Percentiles rank a stretch among this genome's conserved stretches.
These are phyloP conservation scores for Chelmon rostratus DNA, from an alignment of 2,797 vertebrate genomes.

Conservation along the genomic window DNA sequence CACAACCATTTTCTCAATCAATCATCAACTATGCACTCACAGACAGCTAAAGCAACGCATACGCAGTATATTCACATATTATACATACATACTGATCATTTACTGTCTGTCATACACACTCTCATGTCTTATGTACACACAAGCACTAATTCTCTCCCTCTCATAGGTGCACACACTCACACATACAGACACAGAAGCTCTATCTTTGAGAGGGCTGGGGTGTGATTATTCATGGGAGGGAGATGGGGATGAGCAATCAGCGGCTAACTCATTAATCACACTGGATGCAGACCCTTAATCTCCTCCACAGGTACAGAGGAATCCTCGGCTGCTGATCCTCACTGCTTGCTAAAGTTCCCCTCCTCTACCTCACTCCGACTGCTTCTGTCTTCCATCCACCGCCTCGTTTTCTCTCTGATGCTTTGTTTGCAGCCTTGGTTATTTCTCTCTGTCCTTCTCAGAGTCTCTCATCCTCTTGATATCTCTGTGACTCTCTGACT, in stretches of 20 bases:
- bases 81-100: constrained; percentile 34
- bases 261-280: constrained; percentile 81
- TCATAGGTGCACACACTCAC: constrained; percentile 9
- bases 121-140: constrained; percentile 35
- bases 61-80: constrained; percentile 11
- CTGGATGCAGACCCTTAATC: constrained; percentile 80
- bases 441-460: constrained; percentile 50
- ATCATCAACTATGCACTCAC: constrained; percentile 41
- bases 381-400: constrained; percentile 38
- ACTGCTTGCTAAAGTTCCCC: constrained; percentile 29
- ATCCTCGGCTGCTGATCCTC: constrained; percentile 53
- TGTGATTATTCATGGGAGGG: constrained; percentile 77
- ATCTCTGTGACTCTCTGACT: constrained; percentile 31
- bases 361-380: constrained; percentile 28
- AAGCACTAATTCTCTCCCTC: constrained; percentile 12
- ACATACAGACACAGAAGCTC: constrained; percentile 24
- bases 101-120: constrained; percentile 11
- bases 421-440: constrained; percentile 59
- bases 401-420: constrained; percentile 57
- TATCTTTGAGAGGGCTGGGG: constrained; percentile 52
- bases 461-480: constrained; percentile 33
- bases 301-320: constrained; percentile 78
- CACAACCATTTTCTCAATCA: neutral
- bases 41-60: constrained; percentile 7
- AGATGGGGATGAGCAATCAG: constrained; percentile 81